These are phyloP conservation scores for Pteropus alecto DNA, from an alignment of 2,113 vertebrate species.

Conservation along the genomic window DNA sequence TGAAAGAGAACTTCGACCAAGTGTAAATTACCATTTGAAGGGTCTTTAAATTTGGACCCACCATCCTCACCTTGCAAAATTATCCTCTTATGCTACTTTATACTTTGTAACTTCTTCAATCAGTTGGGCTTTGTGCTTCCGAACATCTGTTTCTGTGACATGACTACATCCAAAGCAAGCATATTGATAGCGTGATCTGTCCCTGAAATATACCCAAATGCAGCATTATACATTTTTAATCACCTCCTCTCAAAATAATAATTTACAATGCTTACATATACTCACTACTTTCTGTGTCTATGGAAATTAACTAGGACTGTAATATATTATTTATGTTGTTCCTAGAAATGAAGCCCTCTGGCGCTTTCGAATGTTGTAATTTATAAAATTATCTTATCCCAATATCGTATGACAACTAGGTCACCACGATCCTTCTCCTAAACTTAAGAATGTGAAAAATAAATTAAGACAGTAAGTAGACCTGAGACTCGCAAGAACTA, in stretches of 20 bases:
- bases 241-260: slow-evolving; percentile 16
- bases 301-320: slow-evolving; percentile 42
- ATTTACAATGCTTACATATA: slow-evolving; percentile 10
- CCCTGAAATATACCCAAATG: not conserved
- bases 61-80: not conserved
- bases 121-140: not conserved
- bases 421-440: slow-evolving; percentile 22
- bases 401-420: slow-evolving; percentile 33
- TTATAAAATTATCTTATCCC: slow-evolving; percentile 55
- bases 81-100: not conserved
- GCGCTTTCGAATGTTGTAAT: slow-evolving; percentile 27
- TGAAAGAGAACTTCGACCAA: not conserved
- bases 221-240: not conserved
- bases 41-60: not conserved
- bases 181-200: not conserved
- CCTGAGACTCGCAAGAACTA: not conserved
- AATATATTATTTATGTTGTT: slow-evolving; percentile 49
- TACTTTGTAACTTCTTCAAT: not conserved
- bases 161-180: not conserved
- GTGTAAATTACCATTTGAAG: not conserved
- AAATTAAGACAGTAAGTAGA: not conserved
- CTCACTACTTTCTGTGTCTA: not conserved
- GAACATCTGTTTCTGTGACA: not conserved
- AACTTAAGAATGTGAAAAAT: slow-evolving; percentile 60
- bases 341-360: slow-evolving; percentile 30